Base-by-base conservation (phyloP, 2,888 invertebrate genomes). In the Leucophora obtusa region DNA sequence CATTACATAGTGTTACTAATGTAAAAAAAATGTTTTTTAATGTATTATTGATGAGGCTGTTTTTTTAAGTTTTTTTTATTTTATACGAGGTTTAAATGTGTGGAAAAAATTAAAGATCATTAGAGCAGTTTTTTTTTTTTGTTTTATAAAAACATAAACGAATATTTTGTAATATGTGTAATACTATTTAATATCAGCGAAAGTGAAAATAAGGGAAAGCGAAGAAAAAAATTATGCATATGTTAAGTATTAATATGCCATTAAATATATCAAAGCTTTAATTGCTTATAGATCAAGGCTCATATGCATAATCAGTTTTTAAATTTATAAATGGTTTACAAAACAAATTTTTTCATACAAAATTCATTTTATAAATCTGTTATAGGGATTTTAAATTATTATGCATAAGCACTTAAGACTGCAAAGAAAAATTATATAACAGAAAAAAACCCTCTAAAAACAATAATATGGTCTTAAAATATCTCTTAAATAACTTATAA, bases 11-110 rank as follows among this genome's bases (percentile, higher is more conserved):
- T 78, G 71, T 78, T 72, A 62, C 71, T 60, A 66, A 59, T 59
- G 59, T 77, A n/a, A 33, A 21, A n/a, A 33, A 21, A 28, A 58
- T 17, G 8, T 11, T 38, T 81, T n/a, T 70, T 77, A 81, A 81
- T 81, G 73, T 77, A 33, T 66, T 73, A 77, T 77, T 81, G 77
- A 81, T 77, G 77, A 81, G 66, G 11, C n/a, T 28, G 28, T 63
- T 50, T 28, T 3, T 28, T 6, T 7, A 6, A 6, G 1, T 6
- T 28, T 28, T 28, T 28, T 53, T 15, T 14, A 1, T 17, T 53
- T 51, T 38, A 35, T 15, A 15, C 10, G 38, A 14, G 47, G 33
- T 47, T 18, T 17, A 50, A 11, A 9, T 72, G 47, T 9, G 7
- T 47, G 47, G 11, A 51, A 38, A 38, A 11, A 54, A 63, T n/a